These are phyloP conservation scores for Hirtodrosophila confusa DNA, from an alignment of 2,888 invertebrate species.

Conservation along the genomic window DNA sequence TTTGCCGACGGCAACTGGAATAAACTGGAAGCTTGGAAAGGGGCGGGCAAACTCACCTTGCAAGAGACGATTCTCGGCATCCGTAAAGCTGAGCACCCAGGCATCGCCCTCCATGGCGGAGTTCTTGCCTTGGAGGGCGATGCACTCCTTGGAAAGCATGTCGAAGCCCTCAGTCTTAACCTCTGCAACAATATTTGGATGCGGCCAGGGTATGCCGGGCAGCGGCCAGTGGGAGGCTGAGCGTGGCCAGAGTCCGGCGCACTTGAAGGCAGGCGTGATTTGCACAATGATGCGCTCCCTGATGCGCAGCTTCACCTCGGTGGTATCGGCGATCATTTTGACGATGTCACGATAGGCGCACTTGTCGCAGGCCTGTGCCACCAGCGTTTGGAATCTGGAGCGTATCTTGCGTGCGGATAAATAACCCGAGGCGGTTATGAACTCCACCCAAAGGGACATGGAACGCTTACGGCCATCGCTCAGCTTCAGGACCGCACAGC, in stretches of 20 bases:
- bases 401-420: constrained; percentile 97
- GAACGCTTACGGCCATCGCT: constrained; percentile 98
- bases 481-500: constrained; percentile 96
- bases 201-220: constrained; percentile 96
- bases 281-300: constrained; percentile 96
- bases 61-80: constrained; percentile 95
- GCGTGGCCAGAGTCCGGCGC: constrained; percentile 96
- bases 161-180: constrained; percentile 98
- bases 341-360: constrained; percentile 96
- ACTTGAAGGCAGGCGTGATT: constrained; percentile 97
- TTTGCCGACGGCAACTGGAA: constrained; percentile 54
- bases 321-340: constrained; percentile 97
- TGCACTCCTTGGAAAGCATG: constrained; percentile 94
- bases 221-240: constrained; percentile 98
- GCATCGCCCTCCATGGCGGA: constrained; percentile 98
- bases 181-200: constrained; percentile 95
- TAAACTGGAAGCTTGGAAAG: not conserved
- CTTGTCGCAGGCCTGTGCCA: constrained; percentile 96
- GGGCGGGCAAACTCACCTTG: constrained; percentile 85
- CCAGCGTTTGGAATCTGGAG: constrained; percentile 95
- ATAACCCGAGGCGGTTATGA: constrained; percentile 98
- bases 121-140: constrained; percentile 93
- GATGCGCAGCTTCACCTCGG: constrained; percentile 95
- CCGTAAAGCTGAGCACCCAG: constrained; percentile 96
- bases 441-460: constrained; percentile 99